Percentiles rank a stretch among this genome's conserved stretches.
Conservation (phyloP, 2,888 invertebrate species). For the Sinodicranocentrus sp. region DNA sequence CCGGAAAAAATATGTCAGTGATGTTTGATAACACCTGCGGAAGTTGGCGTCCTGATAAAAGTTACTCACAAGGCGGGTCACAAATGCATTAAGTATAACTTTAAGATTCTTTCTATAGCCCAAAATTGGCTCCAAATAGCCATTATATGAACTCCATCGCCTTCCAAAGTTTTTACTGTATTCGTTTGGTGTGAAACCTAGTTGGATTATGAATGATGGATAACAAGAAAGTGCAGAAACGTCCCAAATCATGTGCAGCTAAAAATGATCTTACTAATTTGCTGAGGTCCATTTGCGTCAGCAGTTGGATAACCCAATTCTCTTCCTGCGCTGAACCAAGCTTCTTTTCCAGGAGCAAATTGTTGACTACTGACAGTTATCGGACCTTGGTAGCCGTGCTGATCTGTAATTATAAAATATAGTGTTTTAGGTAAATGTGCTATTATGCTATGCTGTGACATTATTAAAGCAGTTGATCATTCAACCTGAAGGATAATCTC, state of each 20-base stretch:
- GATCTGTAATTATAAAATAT: slow-evolving; percentile 15
- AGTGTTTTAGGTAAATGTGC: slow-evolving; percentile 7
- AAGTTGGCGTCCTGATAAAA: neutral
- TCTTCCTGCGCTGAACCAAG: slow-evolving; percentile 47
- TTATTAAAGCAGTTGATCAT: neutral
- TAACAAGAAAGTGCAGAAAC: neutral
- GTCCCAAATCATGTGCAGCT: neutral
- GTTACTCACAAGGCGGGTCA: slow-evolving; percentile 3
- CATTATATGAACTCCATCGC: slow-evolving; percentile 41
- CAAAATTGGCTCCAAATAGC: slow-evolving; percentile 32
- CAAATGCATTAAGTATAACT: neutral
- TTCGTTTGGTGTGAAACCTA: slow-evolving; percentile 47
- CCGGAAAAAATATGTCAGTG: neutral
- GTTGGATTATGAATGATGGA: neutral
- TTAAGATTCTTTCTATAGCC: neutral
- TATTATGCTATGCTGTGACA: too few species aligned
- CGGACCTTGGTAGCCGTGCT: slow-evolving; percentile 55
- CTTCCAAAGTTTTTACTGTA: slow-evolving; percentile 43
- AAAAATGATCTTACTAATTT: slow-evolving; percentile 24
- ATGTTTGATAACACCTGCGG: slow-evolving; percentile 3
- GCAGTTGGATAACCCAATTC: slow-evolving; percentile 33
- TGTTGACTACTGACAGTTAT: slow-evolving; percentile 26
- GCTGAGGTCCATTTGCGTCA: slow-evolving; percentile 66
- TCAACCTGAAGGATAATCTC: slow-evolving; percentile 77
- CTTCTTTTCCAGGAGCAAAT: slow-evolving; percentile 34